Conservation (phyloP, 2,888 invertebrate genomes). For the Allacma fusca region DNA sequence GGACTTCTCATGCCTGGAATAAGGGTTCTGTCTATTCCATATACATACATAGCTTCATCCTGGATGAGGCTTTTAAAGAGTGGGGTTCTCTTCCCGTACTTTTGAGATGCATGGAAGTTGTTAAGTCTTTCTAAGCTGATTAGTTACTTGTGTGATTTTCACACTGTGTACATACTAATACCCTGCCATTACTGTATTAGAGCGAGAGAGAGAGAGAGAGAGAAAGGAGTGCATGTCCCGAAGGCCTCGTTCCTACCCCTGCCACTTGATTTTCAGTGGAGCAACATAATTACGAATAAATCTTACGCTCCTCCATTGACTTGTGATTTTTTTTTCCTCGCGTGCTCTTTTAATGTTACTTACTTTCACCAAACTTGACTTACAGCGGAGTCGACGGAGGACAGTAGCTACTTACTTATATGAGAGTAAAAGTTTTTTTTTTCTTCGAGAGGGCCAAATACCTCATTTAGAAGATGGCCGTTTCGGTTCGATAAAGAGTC, state of each 20-base stretch:
- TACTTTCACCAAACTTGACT: background rate
- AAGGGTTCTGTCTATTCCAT: too few species aligned
- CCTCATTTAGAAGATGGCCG: constrained; percentile 8
- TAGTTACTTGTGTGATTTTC: constrained; percentile 23
- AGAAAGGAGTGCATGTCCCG: background rate
- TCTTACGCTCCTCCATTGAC: background rate
- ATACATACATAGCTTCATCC: too few species aligned
- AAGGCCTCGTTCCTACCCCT: background rate
- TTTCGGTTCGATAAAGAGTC: constrained; percentile 16
- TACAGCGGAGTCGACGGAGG: background rate
- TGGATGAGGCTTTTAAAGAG: too few species aligned
- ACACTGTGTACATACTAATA: background rate
- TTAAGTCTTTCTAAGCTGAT: constrained; percentile 24
- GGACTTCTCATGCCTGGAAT: too few species aligned
- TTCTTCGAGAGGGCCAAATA: background rate
- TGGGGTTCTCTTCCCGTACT: background rate
- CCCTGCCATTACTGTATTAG: background rate
- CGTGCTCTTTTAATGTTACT: background rate
- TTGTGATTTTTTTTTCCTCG: background rate
- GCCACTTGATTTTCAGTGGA: constrained; percentile 3
- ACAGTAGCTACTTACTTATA: too few species aligned
- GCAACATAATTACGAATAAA: constrained; percentile 8
- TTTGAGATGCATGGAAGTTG: constrained; percentile 7
- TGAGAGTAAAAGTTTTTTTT: too few species aligned
- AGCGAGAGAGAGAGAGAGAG: background rate